These are phyloP conservation scores for Pseudoips prasinana DNA, from an alignment of 2,888 invertebrate genomes.

Conservation along the genomic window DNA sequence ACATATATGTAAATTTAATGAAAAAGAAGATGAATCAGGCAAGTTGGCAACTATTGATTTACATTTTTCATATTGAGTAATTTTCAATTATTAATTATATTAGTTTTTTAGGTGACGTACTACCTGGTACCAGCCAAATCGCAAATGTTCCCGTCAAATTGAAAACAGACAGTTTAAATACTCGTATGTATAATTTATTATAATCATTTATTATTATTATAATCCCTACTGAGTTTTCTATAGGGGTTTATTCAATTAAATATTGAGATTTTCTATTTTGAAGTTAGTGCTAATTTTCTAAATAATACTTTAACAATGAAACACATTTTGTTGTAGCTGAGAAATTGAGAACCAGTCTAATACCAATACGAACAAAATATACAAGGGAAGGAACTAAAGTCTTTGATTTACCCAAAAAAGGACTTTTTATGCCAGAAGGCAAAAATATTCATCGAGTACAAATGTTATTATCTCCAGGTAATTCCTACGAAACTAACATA, in stretches of 20 bases:
- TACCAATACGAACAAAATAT: slow-evolving; percentile 40
- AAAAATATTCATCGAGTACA: slow-evolving; percentile 39
- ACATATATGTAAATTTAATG: slow-evolving; percentile 3
- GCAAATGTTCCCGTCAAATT: slow-evolving; percentile 4
- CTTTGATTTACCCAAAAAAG: slow-evolving; percentile 7
- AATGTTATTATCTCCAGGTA: too few species aligned
- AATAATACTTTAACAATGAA: too few species aligned
- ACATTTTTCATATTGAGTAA: slow-evolving; percentile 5
- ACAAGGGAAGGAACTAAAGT: slow-evolving; percentile 15
- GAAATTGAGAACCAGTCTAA: slow-evolving; percentile 44
- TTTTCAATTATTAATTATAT: too few species aligned
- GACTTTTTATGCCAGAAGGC: slow-evolving; percentile 24
- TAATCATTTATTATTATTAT: too few species aligned
- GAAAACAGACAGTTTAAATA: slow-evolving; percentile 14
- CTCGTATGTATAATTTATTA: too few species aligned
- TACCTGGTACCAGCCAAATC: slow-evolving; percentile 24
- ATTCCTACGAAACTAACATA: too few species aligned
- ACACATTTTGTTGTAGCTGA: slow-evolving; percentile 6
- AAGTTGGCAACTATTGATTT: slow-evolving; percentile 12
- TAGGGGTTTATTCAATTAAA: too few species aligned
- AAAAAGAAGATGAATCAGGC: slow-evolving; percentile 26
- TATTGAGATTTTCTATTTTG: too few species aligned
- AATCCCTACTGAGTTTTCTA: too few species aligned
- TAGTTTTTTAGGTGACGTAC: slow-evolving; percentile 21
- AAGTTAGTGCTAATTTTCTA: too few species aligned